Conservation (phyloP, 2,888 invertebrate genomes). For the Sarcophaga caerulescens region DNA sequence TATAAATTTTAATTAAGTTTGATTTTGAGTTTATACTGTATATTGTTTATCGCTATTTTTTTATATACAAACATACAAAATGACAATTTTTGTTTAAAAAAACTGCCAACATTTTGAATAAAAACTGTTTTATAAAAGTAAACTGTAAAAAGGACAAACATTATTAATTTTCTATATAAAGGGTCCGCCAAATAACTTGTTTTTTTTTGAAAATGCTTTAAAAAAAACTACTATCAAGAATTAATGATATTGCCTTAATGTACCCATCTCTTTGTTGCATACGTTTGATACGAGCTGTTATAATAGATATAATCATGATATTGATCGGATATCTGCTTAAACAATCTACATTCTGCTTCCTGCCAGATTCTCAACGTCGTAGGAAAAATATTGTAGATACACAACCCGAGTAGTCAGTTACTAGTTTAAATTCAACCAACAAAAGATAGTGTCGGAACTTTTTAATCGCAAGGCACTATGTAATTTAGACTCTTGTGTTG, state of each 20-base stretch:
- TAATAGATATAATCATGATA: conserved; percentile 30
- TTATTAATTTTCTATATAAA: no score
- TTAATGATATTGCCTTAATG: conserved; percentile 28
- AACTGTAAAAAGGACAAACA: no score
- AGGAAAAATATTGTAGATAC: conserved; percentile 69
- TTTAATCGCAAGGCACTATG: conserved; percentile 56
- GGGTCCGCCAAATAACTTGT: no score
- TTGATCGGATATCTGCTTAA: conserved; percentile 52
- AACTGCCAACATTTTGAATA: no score
- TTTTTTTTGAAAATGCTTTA: no score
- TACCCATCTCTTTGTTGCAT: conserved; percentile 48
- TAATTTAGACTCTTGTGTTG: conserved; percentile 29
- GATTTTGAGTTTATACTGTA: no score
- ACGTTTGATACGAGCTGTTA: conserved; percentile 30
- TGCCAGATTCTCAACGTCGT: conserved; percentile 42
- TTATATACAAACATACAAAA: no score
- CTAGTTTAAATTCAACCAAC: conserved; percentile 42
- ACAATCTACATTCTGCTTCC: conserved; percentile 40
- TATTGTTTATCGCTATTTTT: no score
- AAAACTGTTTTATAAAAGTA: no score
- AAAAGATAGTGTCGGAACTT: conserved; percentile 55
- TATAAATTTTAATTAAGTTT: no score
- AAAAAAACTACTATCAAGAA: no score
- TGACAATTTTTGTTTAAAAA: no score
- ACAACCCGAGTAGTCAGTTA: conserved; percentile 64